A percentile compares a stretch with the other conserved stretches of the same genome.
Conservation (phyloP, 2,888 invertebrate species). For the Drosophila fulvimacula region DNA sequence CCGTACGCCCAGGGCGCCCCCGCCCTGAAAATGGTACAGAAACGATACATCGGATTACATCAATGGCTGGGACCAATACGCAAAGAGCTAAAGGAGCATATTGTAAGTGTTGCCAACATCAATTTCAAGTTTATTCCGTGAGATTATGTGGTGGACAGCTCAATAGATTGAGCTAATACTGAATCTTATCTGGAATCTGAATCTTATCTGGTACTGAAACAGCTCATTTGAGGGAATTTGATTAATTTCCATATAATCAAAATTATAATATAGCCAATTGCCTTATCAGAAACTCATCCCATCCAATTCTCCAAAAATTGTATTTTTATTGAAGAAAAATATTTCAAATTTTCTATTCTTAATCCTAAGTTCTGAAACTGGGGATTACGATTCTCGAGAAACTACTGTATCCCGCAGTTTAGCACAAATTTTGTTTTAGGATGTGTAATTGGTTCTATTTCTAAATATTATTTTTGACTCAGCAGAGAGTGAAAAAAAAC, state of each 20-base stretch:
- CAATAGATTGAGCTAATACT: not conserved
- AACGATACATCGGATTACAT: conserved; percentile 95
- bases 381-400: not conserved
- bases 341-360: not conserved
- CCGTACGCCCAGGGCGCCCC: conserved; percentile 92
- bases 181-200: too few relatives aligned
- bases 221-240: not conserved
- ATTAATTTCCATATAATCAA: too few relatives aligned
- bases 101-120: conserved; percentile 86
- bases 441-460: not conserved
- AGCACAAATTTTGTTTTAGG: too few relatives aligned
- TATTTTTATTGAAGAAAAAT: too few relatives aligned
- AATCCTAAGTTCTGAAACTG: not conserved
- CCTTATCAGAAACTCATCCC: not conserved
- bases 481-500: not conserved
- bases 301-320: not conserved
- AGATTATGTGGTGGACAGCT: not conserved
- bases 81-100: conserved; percentile 92
- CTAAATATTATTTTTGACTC: not conserved
- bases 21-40: conserved; percentile 95
- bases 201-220: not conserved
- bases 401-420: not conserved
- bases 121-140: too few relatives aligned
- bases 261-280: too few relatives aligned
- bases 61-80: conserved; percentile 94